These are phyloP conservation scores for Ephialtes manifestator DNA, from an alignment of 2,888 invertebrate genomes.

Conservation along the genomic window DNA sequence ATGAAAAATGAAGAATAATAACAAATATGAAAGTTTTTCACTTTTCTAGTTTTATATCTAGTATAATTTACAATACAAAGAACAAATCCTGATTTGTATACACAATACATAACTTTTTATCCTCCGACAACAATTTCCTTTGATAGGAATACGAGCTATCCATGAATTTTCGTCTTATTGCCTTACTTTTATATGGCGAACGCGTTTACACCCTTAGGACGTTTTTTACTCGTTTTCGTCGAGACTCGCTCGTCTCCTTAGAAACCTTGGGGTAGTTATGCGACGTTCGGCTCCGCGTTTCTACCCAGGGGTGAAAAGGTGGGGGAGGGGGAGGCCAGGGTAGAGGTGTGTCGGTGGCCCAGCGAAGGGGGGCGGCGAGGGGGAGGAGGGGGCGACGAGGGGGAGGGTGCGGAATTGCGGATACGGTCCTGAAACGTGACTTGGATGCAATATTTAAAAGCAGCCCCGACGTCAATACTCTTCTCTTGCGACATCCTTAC, in stretches of 20 bases:
- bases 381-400: conserved; percentile 62
- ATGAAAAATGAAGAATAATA: too few species aligned
- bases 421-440: conserved; percentile 84
- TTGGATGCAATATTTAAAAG: conserved; percentile 85
- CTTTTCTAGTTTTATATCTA: too few species aligned
- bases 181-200: conserved; percentile 61
- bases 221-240: conserved; percentile 46
- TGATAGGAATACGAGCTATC: conserved; percentile 12
- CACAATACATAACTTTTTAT: neutral
- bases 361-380: conserved; percentile 58
- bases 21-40: too few species aligned
- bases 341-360: conserved; percentile 59
- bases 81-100: neutral
- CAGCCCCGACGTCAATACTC: conserved; percentile 83
- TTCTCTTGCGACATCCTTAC: conserved; percentile 74
- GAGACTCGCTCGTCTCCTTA: conserved; percentile 76
- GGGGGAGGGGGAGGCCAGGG: conserved; percentile 40
- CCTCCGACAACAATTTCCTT: conserved; percentile 5
- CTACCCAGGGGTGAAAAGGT: conserved; percentile 21
- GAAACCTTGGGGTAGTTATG: conserved; percentile 82
- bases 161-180: conserved; percentile 51
- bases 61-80: too few species aligned
- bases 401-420: conserved; percentile 73
- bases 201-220: conserved; percentile 39
- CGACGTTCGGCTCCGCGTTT: conserved; percentile 76